Evolutionary conservation across 2,888 invertebrate species (phyloP), one percentile per base, ranked within the genome.

Genomic region (Toxonevra muliebris): DNA sequence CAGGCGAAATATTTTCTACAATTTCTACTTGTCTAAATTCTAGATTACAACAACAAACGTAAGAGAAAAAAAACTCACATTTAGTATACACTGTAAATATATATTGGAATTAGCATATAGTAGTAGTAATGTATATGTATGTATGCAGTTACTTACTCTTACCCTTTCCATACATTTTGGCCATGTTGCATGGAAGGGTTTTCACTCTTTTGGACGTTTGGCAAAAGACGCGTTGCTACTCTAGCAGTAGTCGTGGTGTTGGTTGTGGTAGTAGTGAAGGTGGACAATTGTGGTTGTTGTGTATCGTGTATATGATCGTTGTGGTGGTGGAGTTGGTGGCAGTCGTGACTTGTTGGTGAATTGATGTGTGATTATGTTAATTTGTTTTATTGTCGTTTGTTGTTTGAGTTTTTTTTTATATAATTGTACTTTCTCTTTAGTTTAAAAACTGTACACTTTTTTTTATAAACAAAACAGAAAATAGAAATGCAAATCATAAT

Each of bases 141-240:
- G 30, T 30, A 30, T 30, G 30, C 30, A 30, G 30, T 74, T 85
- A 86, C 86, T 86, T 85, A 86, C 85, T 84, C 85, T 86, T 86
- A 84, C 86, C 85, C 84, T 86, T 86, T 82, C 86, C 86, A 84
- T 85, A 85, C 84, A 85, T 84, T 83, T 85, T 86, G 78, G 84
- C 82, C 85, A 85, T 84, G 70, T 74, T 71, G 75, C 72, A 77
- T 81, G 82, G 81, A 82, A 82, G 80, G 82, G 81, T 75, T 74
- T 73, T 63, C 71, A 63, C 65, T 72, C 65, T 69, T 71, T 66
- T 63, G 66, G 52, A 48, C 48, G 48, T 48, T 15, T 48, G 48
- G 48, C 42, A 58, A 52, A 20, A 15, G 42, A 58, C 65, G 65
- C 65, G 52, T 52, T 42, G 42, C 42, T n/a, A 57, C 58, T 43